Evolutionary conservation across 2,113 vertebrate species (phyloP).

Genomic region (Malurus alboscapulatus): DNA sequence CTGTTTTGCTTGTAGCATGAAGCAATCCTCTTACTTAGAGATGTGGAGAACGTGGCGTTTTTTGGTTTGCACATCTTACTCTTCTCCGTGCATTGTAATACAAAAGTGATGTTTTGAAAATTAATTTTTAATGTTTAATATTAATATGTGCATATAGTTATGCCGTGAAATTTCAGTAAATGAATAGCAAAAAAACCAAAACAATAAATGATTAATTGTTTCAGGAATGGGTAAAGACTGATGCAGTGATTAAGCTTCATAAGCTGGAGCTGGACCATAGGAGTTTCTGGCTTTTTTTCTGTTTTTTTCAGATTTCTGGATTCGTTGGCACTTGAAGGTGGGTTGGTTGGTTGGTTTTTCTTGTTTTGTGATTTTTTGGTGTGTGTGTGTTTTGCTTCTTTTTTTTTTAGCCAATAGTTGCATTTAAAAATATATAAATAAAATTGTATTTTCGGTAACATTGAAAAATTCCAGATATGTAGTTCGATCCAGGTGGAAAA

Average conservation of each 20-base stretch:
- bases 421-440: slow-evolving; percentile 66
- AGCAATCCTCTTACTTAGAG: slow-evolving; percentile 21
- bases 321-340: slow-evolving; percentile 58
- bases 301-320: slow-evolving; percentile 47
- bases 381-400: neutral
- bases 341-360: neutral
- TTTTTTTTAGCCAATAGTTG: slow-evolving; percentile 60
- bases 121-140: slow-evolving; percentile 67
- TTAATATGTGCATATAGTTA: slow-evolving; percentile 68
- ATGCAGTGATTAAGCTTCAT: slow-evolving; percentile 61
- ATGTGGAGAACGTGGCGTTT: slow-evolving; percentile 18
- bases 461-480: slow-evolving; percentile 47
- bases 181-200: slow-evolving; percentile 53
- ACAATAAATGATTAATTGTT: slow-evolving; percentile 51
- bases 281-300: slow-evolving; percentile 42
- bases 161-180: slow-evolving; percentile 68
- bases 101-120: slow-evolving; percentile 60
- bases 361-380: neutral
- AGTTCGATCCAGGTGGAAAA: slow-evolving; percentile 29
- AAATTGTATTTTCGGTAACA: slow-evolving; percentile 53
- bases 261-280: slow-evolving; percentile 23
- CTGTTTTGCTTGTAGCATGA: slow-evolving; percentile 62
- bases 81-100: slow-evolving; percentile 73
- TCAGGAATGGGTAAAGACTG: slow-evolving; percentile 61
- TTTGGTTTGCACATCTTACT: slow-evolving; percentile 62